Evolutionary conservation across 2,888 invertebrate genomes (phyloP).

Genomic region (Ormia ochracea): DNA sequence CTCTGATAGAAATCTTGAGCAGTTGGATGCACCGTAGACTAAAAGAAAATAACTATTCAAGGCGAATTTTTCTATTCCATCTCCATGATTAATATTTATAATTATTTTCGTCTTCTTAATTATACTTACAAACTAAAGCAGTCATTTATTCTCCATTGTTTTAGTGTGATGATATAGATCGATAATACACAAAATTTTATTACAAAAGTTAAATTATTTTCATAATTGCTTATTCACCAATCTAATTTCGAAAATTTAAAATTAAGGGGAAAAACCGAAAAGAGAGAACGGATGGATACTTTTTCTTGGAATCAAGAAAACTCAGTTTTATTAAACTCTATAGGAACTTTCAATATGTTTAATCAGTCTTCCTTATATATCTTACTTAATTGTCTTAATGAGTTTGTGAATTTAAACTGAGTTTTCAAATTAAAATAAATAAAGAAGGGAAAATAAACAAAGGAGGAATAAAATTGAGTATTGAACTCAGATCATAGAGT

Average conservation of each 20-base stretch:
- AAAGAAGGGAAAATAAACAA: conserved; percentile 14
- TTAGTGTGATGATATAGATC: conserved; percentile 31
- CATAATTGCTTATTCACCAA: neutral
- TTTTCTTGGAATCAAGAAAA: neutral
- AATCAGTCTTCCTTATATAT: conserved; percentile 50
- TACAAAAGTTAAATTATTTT: neutral
- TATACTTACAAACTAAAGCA: conserved; percentile 72
- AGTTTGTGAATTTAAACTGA: conserved; percentile 10
- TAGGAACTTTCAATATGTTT: conserved; percentile 54
- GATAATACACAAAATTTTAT: conserved; percentile 18
- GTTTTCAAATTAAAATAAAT: neutral
- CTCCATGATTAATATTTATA: neutral
- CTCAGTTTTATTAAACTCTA: conserved; percentile 40
- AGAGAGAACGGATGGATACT: neutral
- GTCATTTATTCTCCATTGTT: conserved; percentile 76
- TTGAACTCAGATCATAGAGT: neutral
- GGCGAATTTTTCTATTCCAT: neutral
- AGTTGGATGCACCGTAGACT: neutral
- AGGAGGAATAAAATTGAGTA: neutral
- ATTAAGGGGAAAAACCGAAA: too few relatives aligned
- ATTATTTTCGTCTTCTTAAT: neutral
- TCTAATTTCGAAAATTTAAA: neutral
- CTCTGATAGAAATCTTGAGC: too few relatives aligned
- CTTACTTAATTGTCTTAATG: conserved; percentile 14
- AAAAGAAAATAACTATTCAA: neutral